Base-by-base conservation (phyloP, 2,888 invertebrate genomes). In the Tanytarsus gracilentus region DNA sequence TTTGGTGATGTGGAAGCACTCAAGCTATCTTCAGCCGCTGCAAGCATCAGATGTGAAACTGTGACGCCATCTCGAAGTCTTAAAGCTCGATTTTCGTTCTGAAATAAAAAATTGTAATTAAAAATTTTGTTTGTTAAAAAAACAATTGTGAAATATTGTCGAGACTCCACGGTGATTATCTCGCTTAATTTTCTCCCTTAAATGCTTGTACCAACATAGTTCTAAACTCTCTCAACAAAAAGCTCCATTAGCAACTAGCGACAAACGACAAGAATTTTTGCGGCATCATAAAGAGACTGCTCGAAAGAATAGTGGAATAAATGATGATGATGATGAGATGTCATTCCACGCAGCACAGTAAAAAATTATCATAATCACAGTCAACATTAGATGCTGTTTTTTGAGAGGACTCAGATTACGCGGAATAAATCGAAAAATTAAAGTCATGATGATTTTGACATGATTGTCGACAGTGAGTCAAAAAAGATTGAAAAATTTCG, bases 51-150 rank as follows among this genome's bases (percentile, higher is more conserved):
- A 64, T 71, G 71, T 65, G 73, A 71, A 53, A 72, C 72, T 55
- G 73, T 73, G 63, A 70, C 58, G 27, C 52, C 71, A 67, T 78
- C 78, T 60, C 77, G 70, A 49, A 91, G 77, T 63, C 91, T 79
- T 63, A 91, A 75, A 1, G 90, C 91, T 73, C 88, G 82, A 75
- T 91, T 91, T 77, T 90, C 90, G 76, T 83, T 85, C 88, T 88
- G 80, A 61, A 77, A 77, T 64, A 65, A 66, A 66, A 62, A 62
- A 61, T 61, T 61, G 63, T 62, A 56, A 55, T 62, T 52, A 62
- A 64, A 2, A 44, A 1, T 5, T 33, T 33, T 5, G n/a, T 33
- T 5, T n/a, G 11, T 33, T 33, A 33, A 33, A 33, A 33, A 9
- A 33, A 33, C 9, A 39, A 39, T 9, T 9, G 21, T 18, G 7